phyloP scores from a whole-genome alignment of 2,888 invertebrate species.

The Athalia circularis region DNA sequence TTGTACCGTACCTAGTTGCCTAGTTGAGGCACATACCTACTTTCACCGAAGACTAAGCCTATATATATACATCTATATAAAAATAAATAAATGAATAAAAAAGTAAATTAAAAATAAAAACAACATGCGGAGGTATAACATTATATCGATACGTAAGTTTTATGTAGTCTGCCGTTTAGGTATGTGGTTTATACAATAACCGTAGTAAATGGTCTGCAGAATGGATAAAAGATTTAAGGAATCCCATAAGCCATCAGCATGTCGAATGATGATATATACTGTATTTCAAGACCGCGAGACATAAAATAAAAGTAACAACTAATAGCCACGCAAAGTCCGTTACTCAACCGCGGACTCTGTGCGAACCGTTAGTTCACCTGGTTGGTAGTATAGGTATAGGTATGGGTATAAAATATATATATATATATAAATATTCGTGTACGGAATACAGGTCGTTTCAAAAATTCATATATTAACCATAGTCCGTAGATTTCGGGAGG shows the following conservation, averaged over 20 bases:
- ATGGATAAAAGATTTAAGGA: too few relatives aligned
- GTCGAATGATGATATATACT: neutral
- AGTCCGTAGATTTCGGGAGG: neutral
- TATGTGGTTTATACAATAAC: too few relatives aligned
- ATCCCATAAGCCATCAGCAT: neutral
- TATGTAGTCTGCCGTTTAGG: too few relatives aligned
- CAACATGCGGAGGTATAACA: neutral
- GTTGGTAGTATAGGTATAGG: slow-evolving; percentile 47
- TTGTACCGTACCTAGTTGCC: neutral
- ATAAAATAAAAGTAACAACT: slow-evolving; percentile 51
- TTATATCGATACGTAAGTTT: neutral
- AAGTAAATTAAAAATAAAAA: neutral
- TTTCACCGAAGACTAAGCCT: slow-evolving; percentile 12
- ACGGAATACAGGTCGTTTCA: slow-evolving; percentile 64
- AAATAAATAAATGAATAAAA: neutral
- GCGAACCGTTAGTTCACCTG: slow-evolving; percentile 73
- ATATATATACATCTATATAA: neutral
- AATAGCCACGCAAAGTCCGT: slow-evolving; percentile 62
- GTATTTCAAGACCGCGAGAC: slow-evolving; percentile 11
- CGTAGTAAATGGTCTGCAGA: too few relatives aligned
- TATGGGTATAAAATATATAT: neutral
- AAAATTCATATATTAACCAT: slow-evolving; percentile 3
- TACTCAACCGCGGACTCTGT: slow-evolving; percentile 70
- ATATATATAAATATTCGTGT: slow-evolving; percentile 55
- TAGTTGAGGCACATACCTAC: slow-evolving; percentile 15